Percentiles rank a stretch among this genome's conserved stretches.
Evolutionary conservation across 1,140 invertebrate species (phyloP).

Genomic region (Lasaia peninsularis): DNA sequence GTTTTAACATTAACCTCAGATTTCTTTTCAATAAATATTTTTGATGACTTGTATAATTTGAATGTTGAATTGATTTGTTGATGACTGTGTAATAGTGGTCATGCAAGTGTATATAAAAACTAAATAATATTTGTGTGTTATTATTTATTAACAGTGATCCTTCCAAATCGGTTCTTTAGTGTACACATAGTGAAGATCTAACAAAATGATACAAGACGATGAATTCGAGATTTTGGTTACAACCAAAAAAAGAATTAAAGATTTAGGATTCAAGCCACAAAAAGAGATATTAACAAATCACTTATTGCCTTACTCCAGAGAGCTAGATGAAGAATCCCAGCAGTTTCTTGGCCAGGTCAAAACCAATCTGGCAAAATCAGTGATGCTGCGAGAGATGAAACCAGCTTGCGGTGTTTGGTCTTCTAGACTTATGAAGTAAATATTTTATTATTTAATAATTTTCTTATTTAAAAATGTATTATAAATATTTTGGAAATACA

Average conservation of each 20-base stretch:
- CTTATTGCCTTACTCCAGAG: constrained; percentile 81
- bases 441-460: neutral
- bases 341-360: constrained; percentile 81
- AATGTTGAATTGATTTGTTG: constrained; percentile 51
- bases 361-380: constrained; percentile 81
- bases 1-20: constrained; percentile 18
- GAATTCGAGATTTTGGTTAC: constrained; percentile 48
- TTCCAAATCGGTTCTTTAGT: neutral
- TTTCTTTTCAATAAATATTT: constrained; percentile 35
- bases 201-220: constrained; percentile 62
- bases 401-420: constrained; percentile 82
- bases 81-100: constrained; percentile 30
- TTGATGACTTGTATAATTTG: constrained; percentile 70
- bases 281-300: constrained; percentile 82
- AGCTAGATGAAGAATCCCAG: constrained; percentile 82
- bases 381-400: constrained; percentile 83
- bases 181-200: constrained; percentile 8
- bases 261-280: constrained; percentile 76
- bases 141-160: constrained; percentile 12
- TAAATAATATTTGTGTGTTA: constrained; percentile 8
- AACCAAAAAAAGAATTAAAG: constrained; percentile 46
- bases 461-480: neutral
- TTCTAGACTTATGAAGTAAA: constrained; percentile 81
- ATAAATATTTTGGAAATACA: neutral
- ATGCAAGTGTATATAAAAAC: constrained; percentile 25